Base-by-base conservation (phyloP, 2,797 vertebrate species). In the Peromyscus aztecus region DNA sequence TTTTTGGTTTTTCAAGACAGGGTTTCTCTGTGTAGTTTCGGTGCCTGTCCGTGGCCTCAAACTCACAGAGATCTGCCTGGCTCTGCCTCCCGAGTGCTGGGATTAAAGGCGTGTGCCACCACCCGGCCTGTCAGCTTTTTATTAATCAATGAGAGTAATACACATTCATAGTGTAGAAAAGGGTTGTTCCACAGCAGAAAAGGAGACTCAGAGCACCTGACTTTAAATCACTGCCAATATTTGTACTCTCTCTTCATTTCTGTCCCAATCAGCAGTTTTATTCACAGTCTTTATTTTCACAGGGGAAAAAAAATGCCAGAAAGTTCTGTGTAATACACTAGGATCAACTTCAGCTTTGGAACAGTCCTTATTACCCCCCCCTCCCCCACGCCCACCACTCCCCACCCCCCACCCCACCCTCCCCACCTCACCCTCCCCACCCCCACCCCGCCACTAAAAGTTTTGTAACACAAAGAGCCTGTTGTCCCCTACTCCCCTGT, bases 291-390 rank as follows among this genome's bases (percentile, higher is more conserved):
- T 76, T 21, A 67, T 90, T 95, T 91, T 94, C 57, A 84, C 24
- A 83, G 40, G 93, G 43, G 6, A 52, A 96, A 57, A 43, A 96
- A 75, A 40, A 49, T 65, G 86, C n/a, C 65, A 67, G 63, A 93
- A 84, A 91, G 46, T 76, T 82, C 7, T 76, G 40, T 69, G 55
- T 52, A 46, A 69, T 1, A 67, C 12, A 6, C 5, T 86, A 7
- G 8, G 82, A 14, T 46, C 46, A 77, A 43, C 34, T 29, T 82
- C 46, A 14, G 8, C 55, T 27, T 89, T 73, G n/a, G 6, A 71
- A 81, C 1, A 71, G 82, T 83, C 52, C 49, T 37, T 78, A 31
- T 67, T 67, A 65, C 3, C 0, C 12, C 27, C 10, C 11, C 11
- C 49, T 2, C 10, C 49, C 11, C 43, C 43, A 46, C 43, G n/a